Conservation (phyloP, 2,113 vertebrate genomes). For the Delphinapterus leucas region DNA sequence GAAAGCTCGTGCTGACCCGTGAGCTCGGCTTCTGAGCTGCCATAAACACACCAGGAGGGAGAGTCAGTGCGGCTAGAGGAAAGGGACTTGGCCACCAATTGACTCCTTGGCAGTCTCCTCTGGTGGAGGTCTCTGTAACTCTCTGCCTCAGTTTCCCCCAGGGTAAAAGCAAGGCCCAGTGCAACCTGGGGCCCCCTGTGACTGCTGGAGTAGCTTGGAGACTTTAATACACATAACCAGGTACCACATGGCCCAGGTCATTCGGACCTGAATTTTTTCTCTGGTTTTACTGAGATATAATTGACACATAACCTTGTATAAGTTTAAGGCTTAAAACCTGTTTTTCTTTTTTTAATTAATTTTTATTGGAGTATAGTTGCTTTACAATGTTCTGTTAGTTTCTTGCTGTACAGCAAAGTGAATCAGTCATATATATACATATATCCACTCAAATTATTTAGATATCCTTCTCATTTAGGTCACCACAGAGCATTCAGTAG, state of each 20-base stretch:
- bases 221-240: neutral
- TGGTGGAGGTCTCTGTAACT: accelerated
- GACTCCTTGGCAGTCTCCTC: neutral
- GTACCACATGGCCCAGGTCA: neutral
- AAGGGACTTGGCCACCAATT: neutral
- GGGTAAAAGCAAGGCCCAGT: neutral
- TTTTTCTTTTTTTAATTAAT: no score
- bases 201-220: neutral
- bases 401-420: no score
- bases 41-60: slow-evolving; percentile 6
- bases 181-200: neutral
- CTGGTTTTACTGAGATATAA: neutral
- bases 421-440: no score
- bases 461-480: no score
- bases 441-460: no score
- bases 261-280: neutral
- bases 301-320: neutral
- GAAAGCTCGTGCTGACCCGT: slow-evolving; percentile 49
- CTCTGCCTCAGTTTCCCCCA: slow-evolving; percentile 38
- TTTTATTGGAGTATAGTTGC: no score
- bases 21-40: slow-evolving; percentile 1
- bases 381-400: no score
- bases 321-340: neutral
- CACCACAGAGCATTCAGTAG: no score
- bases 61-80: neutral